These are phyloP conservation scores for Cheiracanthium punctorium DNA, from an alignment of 2,888 invertebrate species.

Conservation along the genomic window DNA sequence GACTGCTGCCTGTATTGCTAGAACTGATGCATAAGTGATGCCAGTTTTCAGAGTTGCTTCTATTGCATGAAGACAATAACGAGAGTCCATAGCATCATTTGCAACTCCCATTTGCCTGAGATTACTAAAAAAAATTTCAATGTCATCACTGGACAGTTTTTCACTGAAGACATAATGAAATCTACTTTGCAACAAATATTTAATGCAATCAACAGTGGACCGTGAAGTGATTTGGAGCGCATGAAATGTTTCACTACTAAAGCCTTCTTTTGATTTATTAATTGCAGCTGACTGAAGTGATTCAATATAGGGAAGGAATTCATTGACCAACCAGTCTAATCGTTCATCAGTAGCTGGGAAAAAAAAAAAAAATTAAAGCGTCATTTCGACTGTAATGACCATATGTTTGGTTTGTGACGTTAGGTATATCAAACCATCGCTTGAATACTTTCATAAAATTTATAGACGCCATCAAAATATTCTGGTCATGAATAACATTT, in stretches of 20 bases:
- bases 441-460: background rate
- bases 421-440: no score
- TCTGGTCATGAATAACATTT: background rate
- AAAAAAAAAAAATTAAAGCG: background rate
- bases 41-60: background rate
- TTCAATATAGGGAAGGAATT: background rate
- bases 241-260: background rate
- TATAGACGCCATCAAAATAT: background rate
- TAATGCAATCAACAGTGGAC: background rate
- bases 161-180: background rate
- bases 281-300: background rate
- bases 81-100: constrained; percentile 4
- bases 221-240: no score
- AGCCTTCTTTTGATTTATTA: background rate
- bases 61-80: background rate
- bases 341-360: background rate
- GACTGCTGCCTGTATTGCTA: background rate
- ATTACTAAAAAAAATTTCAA: background rate
- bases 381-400: no score
- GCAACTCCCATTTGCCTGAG: background rate
- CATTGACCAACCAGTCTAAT: background rate
- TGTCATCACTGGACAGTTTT: constrained; percentile 4
- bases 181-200: background rate
- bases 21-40: background rate
- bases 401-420: no score